Conservation (phyloP, 2,113 vertebrate species). For the Columbina picui region DNA sequence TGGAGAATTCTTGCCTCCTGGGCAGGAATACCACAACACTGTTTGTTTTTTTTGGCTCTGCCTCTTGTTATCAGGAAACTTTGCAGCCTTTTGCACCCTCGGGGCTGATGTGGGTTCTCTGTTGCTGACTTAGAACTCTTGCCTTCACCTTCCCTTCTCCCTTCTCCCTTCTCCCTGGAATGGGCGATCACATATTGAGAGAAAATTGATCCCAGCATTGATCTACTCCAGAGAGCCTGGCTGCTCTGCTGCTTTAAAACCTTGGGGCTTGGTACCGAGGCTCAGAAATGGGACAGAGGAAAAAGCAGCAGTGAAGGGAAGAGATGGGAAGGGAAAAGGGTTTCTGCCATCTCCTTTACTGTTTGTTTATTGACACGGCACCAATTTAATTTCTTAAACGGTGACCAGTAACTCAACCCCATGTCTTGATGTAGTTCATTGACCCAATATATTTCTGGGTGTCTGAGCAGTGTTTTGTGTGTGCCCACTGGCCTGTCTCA, state of each 20-base stretch:
- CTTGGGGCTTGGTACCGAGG: not conserved
- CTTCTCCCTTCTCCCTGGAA: not conserved
- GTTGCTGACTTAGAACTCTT: conserved; percentile 10
- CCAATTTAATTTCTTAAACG: conserved; percentile 20
- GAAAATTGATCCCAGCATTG: conserved; percentile 21
- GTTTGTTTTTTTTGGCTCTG: conserved; percentile 46
- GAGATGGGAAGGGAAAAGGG: not conserved
- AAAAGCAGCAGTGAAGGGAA: not conserved
- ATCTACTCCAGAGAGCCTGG: not conserved
- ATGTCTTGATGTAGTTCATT: not conserved
- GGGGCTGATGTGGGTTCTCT: conserved; percentile 11
- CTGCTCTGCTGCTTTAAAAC: not conserved
- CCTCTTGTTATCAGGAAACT: conserved; percentile 33
- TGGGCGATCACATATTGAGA: not conserved
- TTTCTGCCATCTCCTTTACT: conserved; percentile 17
- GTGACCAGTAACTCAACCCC: not conserved
- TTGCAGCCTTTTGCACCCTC: not conserved
- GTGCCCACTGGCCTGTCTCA: conserved; percentile 26
- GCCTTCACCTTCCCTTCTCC: not conserved
- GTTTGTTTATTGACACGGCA: conserved; percentile 28
- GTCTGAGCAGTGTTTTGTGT: conserved; percentile 38
- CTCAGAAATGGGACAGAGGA: not conserved
- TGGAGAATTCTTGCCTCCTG: conserved; percentile 40
- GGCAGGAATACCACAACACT: conserved; percentile 44
- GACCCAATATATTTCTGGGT: not conserved